phyloP scores from a whole-genome alignment of 2,797 vertebrate species.

The Chaunax sp. region DNA sequence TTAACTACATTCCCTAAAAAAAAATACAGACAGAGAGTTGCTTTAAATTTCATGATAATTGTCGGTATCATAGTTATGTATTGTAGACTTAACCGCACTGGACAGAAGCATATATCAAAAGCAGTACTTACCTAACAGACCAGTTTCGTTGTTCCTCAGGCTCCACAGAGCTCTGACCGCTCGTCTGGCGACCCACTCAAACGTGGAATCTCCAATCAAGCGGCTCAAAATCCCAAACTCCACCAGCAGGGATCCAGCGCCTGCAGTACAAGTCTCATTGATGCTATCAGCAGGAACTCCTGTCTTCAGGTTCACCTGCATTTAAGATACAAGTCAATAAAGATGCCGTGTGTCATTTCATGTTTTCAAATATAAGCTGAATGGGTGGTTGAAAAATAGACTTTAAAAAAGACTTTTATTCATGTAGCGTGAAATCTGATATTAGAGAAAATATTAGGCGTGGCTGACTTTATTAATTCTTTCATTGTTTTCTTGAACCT shows the following conservation, averaged over 20 bases:
- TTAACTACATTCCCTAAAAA: conserved; percentile 94
- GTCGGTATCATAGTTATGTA: not conserved
- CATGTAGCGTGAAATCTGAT: no score
- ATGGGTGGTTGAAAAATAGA: no score
- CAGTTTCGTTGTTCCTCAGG: conserved; percentile 94
- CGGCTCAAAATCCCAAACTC: conserved; percentile 98
- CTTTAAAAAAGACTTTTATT: no score
- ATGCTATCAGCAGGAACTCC: conserved; percentile 93
- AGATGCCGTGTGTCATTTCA: not conserved
- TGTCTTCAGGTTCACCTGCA: conserved; percentile 94
- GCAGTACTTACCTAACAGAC: conserved; percentile 87
- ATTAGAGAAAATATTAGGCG: no score
- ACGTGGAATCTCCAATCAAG: conserved; percentile 94
- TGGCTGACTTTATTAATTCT: no score
- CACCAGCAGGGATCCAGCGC: conserved; percentile 94
- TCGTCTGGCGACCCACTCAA: conserved; percentile 96
- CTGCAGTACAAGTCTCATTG: conserved; percentile 96
- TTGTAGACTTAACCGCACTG: not conserved
- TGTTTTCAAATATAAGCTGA: not conserved
- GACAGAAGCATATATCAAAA: not conserved
- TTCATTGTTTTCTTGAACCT: no score
- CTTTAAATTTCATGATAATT: not conserved
- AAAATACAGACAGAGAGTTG: conserved; percentile 6
- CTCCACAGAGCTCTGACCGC: conserved; percentile 96
- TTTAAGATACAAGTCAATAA: not conserved